Percentiles rank a stretch among this genome's conserved stretches.
These are phyloP conservation scores for Musca domestica DNA, from an alignment of 1,140 invertebrate species.

Conservation along the genomic window DNA sequence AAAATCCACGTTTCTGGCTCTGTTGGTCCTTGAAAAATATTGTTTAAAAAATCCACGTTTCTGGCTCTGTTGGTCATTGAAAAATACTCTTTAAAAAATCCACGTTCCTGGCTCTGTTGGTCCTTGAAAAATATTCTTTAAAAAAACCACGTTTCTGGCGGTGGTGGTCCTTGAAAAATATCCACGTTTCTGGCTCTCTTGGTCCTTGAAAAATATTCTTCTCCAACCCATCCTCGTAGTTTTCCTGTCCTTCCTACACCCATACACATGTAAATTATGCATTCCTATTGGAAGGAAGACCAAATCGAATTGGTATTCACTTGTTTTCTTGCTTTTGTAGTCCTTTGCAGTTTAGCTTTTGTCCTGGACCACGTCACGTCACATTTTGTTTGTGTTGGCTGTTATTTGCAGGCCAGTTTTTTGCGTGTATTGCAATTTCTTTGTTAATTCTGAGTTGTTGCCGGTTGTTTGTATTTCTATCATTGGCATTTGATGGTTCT, in stretches of 20 bases:
- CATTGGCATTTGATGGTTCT: slow-evolving; percentile 15
- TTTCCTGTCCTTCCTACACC: no score
- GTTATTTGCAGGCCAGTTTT: slow-evolving; percentile 2
- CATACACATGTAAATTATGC: neutral
- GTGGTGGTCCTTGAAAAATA: neutral
- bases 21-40: no score
- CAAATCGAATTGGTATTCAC: slow-evolving; percentile 25
- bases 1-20: no score
- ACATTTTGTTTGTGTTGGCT: slow-evolving; percentile 6
- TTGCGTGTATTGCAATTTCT: slow-evolving; percentile 23
- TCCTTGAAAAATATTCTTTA: no score
- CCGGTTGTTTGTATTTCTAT: slow-evolving; percentile 32
- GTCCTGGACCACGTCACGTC: neutral
- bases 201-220: neutral
- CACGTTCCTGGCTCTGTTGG: no score
- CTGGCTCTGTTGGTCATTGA: no score
- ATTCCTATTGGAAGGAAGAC: neutral
- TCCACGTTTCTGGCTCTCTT: no score
- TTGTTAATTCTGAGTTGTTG: slow-evolving; percentile 38
- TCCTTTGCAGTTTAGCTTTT: neutral
- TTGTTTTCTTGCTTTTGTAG: slow-evolving; percentile 21
- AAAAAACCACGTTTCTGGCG: no score
- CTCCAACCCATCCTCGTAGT: no score
- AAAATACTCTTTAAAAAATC: no score
- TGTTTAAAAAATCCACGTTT: no score